A percentile compares a stretch with the other conserved stretches of the same genome.
Evolutionary conservation across 1,140 invertebrate species (phyloP).

Genomic region (Cotesia chilonis): DNA sequence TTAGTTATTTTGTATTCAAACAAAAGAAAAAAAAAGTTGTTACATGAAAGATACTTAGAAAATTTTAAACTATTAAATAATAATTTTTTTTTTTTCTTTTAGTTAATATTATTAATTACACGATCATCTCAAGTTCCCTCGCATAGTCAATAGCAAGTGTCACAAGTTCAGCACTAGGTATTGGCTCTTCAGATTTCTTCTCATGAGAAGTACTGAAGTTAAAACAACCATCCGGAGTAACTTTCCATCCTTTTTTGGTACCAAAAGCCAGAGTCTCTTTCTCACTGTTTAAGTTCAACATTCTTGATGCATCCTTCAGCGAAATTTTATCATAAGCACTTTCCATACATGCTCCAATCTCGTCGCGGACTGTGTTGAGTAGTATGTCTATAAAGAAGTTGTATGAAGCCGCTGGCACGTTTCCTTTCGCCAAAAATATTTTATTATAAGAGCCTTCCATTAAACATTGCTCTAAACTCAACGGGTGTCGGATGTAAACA

Average conservation of each 20-base stretch:
- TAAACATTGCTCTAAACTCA: conserved; percentile 96
- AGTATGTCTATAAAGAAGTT: conserved; percentile 98
- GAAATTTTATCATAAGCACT: conserved; percentile 94
- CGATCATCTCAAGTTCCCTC: conserved; percentile 98
- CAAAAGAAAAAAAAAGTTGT: background rate
- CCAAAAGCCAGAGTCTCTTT: conserved; percentile 83
- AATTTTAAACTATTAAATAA: conserved; percentile 11
- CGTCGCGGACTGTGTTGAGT: conserved; percentile 92
- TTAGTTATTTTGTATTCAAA: too few relatives aligned
- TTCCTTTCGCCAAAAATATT: conserved; percentile 88
- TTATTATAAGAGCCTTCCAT: conserved; percentile 99
- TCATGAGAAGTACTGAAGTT: conserved; percentile 77
- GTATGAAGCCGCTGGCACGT: conserved; percentile 96
- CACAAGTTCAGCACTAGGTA: conserved; percentile 90
- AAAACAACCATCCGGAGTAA: conserved; percentile 82
- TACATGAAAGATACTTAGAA: conserved; percentile 25
- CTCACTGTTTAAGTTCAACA: conserved; percentile 86
- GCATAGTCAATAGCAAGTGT: conserved; percentile 97
- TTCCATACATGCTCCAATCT: conserved; percentile 96
- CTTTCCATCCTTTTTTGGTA: conserved; percentile 81
- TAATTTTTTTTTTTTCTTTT: too few relatives aligned
- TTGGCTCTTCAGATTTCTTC: conserved; percentile 80
- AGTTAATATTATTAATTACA: conserved; percentile 69
- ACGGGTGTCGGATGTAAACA: conserved; percentile 93
- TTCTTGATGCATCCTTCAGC: conserved; percentile 84